Evolutionary conservation across 1,140 invertebrate species (phyloP), one percentile per base, ranked within the genome.

Genomic region (Gryon sp.): DNA sequence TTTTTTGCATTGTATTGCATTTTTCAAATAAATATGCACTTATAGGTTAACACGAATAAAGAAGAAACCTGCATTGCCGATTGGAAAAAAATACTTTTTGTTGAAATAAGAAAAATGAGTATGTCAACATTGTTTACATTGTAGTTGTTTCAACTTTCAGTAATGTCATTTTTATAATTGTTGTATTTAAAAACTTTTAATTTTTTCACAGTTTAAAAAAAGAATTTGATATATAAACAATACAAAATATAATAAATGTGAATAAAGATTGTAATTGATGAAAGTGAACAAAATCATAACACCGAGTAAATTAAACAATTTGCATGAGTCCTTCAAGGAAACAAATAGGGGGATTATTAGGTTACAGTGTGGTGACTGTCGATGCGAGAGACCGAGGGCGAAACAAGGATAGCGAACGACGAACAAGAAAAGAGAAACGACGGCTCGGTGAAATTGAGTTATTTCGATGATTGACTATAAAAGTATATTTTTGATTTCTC

Each of bases 81-180:
- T 16, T 5, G 28, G n/a, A n/a, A n/a, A n/a, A n/a, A n/a, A n/a
- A n/a, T n/a, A n/a, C n/a, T n/a, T n/a, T n/a, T n/a, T n/a, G n/a
- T n/a, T n/a, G n/a, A n/a, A n/a, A n/a, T n/a, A n/a, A n/a, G n/a
- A 65, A 43, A 32, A 65, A 59, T 16, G 9, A 28, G 22, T 6
- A 38, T 15, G 26, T 34, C 45, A 12, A 32, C 9, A 53, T 65
- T 65, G 62, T 65, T 65, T 53, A 65, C 41, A 15, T 60, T 46
- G 24, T n/a, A n/a, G n/a, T n/a, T n/a, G n/a, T n/a, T n/a, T n/a
- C n/a, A n/a, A n/a, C n/a, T n/a, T n/a, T n/a, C n/a, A n/a, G n/a
- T n/a, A n/a, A n/a, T n/a, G n/a, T n/a, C n/a, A n/a, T n/a, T n/a
- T n/a, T n/a, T n/a, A n/a, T n/a, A n/a, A n/a, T n/a, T n/a, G n/a